Evolutionary conservation across 2,797 vertebrate species (phyloP).

Genomic region (Muscicapa striata): DNA sequence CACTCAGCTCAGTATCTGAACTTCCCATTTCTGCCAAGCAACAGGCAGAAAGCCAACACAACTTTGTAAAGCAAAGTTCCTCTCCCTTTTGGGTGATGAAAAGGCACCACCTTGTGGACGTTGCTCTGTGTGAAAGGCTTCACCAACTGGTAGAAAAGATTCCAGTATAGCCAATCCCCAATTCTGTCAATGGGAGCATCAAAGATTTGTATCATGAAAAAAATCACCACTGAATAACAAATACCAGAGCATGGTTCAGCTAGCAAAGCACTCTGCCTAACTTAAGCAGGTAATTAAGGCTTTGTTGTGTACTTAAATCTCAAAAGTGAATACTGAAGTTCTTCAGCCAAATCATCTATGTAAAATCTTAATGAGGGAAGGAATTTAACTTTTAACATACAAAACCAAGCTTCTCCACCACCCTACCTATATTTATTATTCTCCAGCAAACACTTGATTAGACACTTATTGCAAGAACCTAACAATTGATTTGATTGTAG

Average conservation of each 20-base stretch:
- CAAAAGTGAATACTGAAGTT: background rate
- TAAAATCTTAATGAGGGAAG: background rate
- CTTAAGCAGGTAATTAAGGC: background rate
- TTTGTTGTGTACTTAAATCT: background rate
- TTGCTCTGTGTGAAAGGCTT: background rate
- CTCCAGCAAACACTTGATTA: background rate
- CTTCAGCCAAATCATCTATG: background rate
- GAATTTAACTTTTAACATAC: background rate
- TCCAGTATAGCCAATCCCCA: background rate
- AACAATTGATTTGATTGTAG: background rate
- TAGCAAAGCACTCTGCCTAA: background rate
- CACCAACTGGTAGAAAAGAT: background rate
- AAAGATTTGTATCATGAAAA: background rate
- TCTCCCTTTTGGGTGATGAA: conserved; percentile 2
- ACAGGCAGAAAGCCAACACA: conserved; percentile 15
- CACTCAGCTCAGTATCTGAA: background rate
- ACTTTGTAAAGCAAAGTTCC: background rate
- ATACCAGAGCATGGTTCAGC: background rate
- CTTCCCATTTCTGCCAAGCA: conserved; percentile 5
- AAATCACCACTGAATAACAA: background rate
- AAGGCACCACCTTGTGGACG: conserved; percentile 69
- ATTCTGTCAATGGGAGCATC: background rate
- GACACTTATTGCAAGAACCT: background rate
- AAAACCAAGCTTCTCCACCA: background rate
- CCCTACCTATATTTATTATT: background rate